Base-by-base conservation (phyloP, 1,140 invertebrate species). In the Lasioglossum albipes region DNA sequence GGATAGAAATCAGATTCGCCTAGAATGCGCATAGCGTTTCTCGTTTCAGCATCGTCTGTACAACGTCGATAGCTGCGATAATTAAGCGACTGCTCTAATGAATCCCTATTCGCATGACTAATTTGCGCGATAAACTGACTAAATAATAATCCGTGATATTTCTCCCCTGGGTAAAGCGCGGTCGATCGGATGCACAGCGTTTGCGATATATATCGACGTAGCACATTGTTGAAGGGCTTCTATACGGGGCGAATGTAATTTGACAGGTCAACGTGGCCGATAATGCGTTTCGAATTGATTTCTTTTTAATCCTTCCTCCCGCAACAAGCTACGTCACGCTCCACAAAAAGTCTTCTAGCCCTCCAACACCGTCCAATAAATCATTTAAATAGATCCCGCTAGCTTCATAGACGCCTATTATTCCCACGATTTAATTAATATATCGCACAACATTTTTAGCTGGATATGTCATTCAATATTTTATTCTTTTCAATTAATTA, bases 91-190 rank as follows among this genome's bases (percentile, higher is more conserved):
- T 86, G 64, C 75, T 87, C 83, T 89, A 89, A 89, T 88, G 88
- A 89, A 88, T 89, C 88, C 71, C 83, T 82, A 87, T 86, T 89
- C 84, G 83, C 80, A 88, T 87, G 82, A 87, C 86, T 89, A 89
- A 89, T 89, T 89, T 87, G 79, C 75, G 81, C 86, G 88, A 88
- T 89, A 88, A 86, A 88, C 88, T 84, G 87, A 84, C 82, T 84
- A 88, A 89, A 89, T 89, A 89, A 89, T 88, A 88, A 89, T 89
- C 81, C 87, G 79, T 84, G 69, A 87, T 88, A 87, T 88, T 84
- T 89, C 86, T 84, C 88, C 85, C 87, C 75, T 64, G 83, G 88
- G 72, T 76, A 83, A 80, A 79, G 75, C 81, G 72, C 75, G 84
- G 84, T 85, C 83, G 84, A 81, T 85, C 75, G 79, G 72, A 75